These are phyloP conservation scores for Hyposoter dolosus DNA, from an alignment of 2,888 invertebrate genomes.

Conservation along the genomic window DNA sequence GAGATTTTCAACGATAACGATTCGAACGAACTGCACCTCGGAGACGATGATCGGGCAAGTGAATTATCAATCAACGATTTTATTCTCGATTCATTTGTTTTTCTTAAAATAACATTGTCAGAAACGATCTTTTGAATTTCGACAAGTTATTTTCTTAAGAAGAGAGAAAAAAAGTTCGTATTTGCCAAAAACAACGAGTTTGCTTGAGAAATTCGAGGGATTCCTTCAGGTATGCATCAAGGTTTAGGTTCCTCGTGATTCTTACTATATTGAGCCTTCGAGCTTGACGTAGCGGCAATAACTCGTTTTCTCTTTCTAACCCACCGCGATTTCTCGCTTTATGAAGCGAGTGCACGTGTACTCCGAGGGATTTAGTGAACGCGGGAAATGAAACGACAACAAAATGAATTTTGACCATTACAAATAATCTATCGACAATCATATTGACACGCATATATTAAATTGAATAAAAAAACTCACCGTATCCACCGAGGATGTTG, in stretches of 20 bases:
- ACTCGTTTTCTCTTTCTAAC: background rate
- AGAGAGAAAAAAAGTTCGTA: background rate
- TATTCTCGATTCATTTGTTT: background rate
- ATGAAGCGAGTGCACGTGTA: slow-evolving; percentile 13
- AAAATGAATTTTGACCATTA: background rate
- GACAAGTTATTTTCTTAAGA: background rate
- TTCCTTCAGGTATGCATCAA: background rate
- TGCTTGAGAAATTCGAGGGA: background rate
- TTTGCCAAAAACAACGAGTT: background rate
- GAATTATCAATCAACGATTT: background rate
- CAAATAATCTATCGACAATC: background rate
- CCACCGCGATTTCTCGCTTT: background rate
- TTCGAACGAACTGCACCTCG: background rate
- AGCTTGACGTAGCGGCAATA: background rate
- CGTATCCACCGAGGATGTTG: slow-evolving; percentile 94
- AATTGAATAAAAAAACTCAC: slow-evolving; percentile 86
- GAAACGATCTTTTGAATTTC: background rate
- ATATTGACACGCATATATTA: slow-evolving; percentile 27
- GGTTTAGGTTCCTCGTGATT: background rate
- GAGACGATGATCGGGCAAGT: background rate
- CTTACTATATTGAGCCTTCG: background rate
- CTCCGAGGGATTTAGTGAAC: background rate
- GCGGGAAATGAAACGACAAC: slow-evolving; percentile 13
- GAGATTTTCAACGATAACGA: background rate
- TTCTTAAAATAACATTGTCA: background rate